A percentile compares a stretch with the other conserved stretches of the same genome.
These are phyloP conservation scores for Alauda arvensis DNA, from an alignment of 2,797 vertebrate species.

Conservation along the genomic window DNA sequence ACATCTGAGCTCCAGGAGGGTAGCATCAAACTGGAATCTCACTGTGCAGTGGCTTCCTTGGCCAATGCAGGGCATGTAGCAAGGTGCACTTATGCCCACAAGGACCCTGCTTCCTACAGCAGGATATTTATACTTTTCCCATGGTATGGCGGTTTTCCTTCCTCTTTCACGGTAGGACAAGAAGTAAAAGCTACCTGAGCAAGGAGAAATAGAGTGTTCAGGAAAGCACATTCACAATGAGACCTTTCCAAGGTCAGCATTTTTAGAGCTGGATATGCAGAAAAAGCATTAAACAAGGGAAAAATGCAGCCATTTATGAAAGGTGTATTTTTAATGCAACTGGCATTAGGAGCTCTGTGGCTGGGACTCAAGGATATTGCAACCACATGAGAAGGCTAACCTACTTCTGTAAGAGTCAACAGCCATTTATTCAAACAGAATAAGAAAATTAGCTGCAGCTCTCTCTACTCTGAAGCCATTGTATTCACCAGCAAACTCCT, in stretches of 20 bases:
- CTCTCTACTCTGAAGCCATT: not conserved
- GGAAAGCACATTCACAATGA: not conserved
- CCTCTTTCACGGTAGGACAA: not conserved
- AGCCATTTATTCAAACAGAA: conserved; percentile 15
- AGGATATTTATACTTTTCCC: not conserved
- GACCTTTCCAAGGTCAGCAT: not conserved
- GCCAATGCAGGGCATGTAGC: accelerated
- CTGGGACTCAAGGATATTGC: conserved; percentile 26
- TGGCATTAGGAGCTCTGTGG: not conserved
- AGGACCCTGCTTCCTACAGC: not conserved
- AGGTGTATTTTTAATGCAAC: not conserved
- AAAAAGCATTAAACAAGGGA: not conserved
- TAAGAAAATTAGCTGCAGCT: conserved; percentile 19
- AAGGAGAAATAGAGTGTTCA: not conserved
- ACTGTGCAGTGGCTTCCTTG: not conserved
- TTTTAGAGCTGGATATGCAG: not conserved
- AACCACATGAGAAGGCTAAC: conserved; percentile 31
- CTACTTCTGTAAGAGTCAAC: conserved; percentile 14
- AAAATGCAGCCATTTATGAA: not conserved
- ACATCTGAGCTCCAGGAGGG: not conserved
- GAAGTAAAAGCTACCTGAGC: not conserved
- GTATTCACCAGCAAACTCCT: not conserved
- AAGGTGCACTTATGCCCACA: not conserved
- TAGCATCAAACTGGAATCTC: not conserved
- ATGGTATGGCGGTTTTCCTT: not conserved